Base-by-base conservation (phyloP, 1,140 invertebrate genomes). In the Luehdorfia chinensis region DNA sequence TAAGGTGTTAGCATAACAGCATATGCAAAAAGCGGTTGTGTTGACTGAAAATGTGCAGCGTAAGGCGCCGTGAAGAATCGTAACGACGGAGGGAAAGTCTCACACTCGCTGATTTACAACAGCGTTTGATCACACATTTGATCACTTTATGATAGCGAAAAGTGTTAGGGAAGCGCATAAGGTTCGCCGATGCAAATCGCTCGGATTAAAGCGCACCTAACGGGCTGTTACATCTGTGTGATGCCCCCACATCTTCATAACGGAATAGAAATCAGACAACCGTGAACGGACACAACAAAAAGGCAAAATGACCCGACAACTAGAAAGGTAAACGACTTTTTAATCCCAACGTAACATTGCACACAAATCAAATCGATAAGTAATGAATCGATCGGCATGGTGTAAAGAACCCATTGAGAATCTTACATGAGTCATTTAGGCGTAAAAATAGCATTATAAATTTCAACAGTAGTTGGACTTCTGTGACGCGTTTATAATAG, bases 71-170 rank as follows among this genome's bases (percentile, higher is more conserved):
- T 70, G 59, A 51, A 66, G 67, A 80, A 84, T 78, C 58, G 44
- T 78, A 80, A 84, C 66, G 75, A 81, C 66, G 55, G 61, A 48
- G 72, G 69, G 73, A 84, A 80, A 80, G 74, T 68, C 60, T 39
- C 62, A 62, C 69, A 60, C 44, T 50, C 32, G 43, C 64, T 79
- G 70, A 79, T 77, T 79, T 74, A 76, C 75, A 59, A 62, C 60
- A 50, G 55, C 56, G 50, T 70, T 65, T 84, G 79, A 78, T 75
- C 69, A 79, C 71, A 73, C 73, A 75, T 84, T 79, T 81, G 77
- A 84, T 81, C 73, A 81, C 75, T 79, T 80, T 84, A 80, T 81
- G 75, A 84, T 81, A 63, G 71, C 71, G 70, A 69, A 77, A 72
- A 78, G 54, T 72, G 66, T 61, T 55, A 69, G 70, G 76, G 76